Evolutionary conservation across 1,140 invertebrate genomes (phyloP), one percentile per base, ranked within the genome.

Genomic region (Coboldia fuscipes): DNA sequence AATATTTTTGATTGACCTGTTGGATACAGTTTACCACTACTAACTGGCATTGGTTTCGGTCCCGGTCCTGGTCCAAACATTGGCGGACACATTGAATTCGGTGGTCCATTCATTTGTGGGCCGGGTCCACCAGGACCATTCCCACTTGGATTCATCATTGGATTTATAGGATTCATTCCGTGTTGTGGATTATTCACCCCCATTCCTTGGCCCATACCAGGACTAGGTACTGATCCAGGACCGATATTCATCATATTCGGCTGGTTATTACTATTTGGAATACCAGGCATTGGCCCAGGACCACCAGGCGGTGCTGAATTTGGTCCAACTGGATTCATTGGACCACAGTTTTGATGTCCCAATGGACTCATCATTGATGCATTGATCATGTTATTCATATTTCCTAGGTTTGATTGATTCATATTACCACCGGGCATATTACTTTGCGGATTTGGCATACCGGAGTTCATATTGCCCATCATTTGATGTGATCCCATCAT

Each of bases 1-100:
- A 94, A 94, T 22, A 97, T 84, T 86, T 94, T 94, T 5, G 88
- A 80, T 54, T 93, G 85, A 58, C 93, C 86, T 4, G 80, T 77
- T 31, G 90, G 90, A 62, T 96, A 96, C 28, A 88, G 78, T 66
- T 86, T 88, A 23, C 81, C 82, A 27, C 81, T 78, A 56, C 78
- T 81, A 31, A 88, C 81, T 44, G 82, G 77, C 79, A 88, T 83
- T 17, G 80, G n/a, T n/a, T n/a, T n/a, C n/a, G n/a, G n/a, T n/a
- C n/a, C n/a, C 16, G 51, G 50, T 22, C 50, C 51, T 20, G 45
- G 47, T 1, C 47, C 40, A 17, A 24, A 27, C 7, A 29, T 7
- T 12, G 6, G 6, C 10, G 9, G 8, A n/a, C n/a, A n/a, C 31
- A 33, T 33, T n/a, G 16, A 12, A 23, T 33, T 33, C 6, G 17